Percentiles rank a stretch among this genome's conserved stretches.
phyloP scores from a whole-genome alignment of 2,113 vertebrate species.

The Pseudopipra pipra region DNA sequence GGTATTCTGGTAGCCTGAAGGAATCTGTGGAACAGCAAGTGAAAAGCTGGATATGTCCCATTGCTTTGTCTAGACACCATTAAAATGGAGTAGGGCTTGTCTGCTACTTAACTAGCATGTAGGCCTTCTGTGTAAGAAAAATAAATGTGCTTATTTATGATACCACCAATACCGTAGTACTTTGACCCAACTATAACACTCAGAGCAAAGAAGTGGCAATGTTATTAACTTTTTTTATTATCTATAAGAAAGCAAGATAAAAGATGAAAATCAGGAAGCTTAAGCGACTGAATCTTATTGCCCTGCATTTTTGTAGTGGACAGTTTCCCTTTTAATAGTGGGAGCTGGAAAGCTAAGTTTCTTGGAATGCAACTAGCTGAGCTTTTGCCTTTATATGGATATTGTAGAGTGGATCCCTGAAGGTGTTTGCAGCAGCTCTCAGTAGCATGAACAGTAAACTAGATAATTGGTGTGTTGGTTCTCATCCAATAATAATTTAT shows the following conservation, averaged over 20 bases:
- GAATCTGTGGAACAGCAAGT: background rate
- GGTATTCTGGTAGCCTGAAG: background rate
- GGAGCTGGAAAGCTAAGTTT: background rate
- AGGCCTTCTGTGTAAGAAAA: slow-evolving; percentile 11
- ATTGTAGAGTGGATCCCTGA: background rate
- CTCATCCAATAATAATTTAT: slow-evolving; percentile 69
- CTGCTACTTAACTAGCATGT: background rate
- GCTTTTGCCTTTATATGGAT: background rate
- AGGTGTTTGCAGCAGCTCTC: slow-evolving; percentile 28
- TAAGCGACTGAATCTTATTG: background rate
- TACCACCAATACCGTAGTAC: background rate
- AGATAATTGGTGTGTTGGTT: slow-evolving; percentile 66
- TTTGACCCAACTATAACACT: background rate
- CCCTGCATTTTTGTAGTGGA: background rate
- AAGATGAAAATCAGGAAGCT: background rate
- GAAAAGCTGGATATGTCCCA: background rate
- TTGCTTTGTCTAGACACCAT: background rate
- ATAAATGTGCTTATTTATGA: background rate
- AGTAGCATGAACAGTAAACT: slow-evolving; percentile 59
- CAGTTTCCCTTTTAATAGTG: background rate
- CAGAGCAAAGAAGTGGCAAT: background rate
- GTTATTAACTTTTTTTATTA: background rate
- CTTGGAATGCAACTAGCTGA: background rate
- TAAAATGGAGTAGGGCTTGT: background rate
- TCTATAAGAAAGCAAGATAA: background rate